These are phyloP conservation scores for Pseudochaenichthys georgianus DNA, from an alignment of 2,797 vertebrate genomes.

Conservation along the genomic window DNA sequence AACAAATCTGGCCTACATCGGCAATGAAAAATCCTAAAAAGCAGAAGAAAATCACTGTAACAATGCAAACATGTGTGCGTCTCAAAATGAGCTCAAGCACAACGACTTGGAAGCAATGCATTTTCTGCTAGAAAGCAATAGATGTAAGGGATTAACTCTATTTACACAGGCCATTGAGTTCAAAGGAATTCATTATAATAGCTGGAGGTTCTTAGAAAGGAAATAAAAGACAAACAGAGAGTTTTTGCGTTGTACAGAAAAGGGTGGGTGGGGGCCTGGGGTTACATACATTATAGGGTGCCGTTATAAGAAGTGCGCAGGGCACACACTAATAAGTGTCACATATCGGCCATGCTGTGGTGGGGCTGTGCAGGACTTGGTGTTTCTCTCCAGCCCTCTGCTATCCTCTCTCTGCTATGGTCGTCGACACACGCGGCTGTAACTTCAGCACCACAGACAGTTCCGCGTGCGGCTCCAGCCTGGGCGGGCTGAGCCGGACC, in stretches of 20 bases:
- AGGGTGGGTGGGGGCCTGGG: background rate
- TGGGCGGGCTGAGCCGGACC: slow-evolving; percentile 70
- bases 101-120: slow-evolving; percentile 12
- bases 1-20: slow-evolving; percentile 31
- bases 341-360: background rate
- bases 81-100: slow-evolving; percentile 19
- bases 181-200: slow-evolving; percentile 9
- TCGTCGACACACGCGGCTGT: slow-evolving; percentile 51
- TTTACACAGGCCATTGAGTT: slow-evolving; percentile 26
- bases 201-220: slow-evolving; percentile 1
- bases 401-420: slow-evolving; percentile 64
- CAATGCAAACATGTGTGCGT: slow-evolving; percentile 6
- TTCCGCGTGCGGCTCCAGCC: slow-evolving; percentile 44
- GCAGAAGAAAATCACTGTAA: slow-evolving; percentile 2
- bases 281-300: slow-evolving; percentile 14
- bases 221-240: background rate
- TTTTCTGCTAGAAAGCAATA: slow-evolving; percentile 13
- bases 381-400: slow-evolving; percentile 9
- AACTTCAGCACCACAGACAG: slow-evolving; percentile 80
- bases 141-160: slow-evolving; percentile 20
- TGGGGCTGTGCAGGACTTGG: background rate
- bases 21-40: slow-evolving; percentile 12
- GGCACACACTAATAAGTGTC: slow-evolving; percentile 4
- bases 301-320: slow-evolving; percentile 44
- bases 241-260: background rate